These are phyloP conservation scores for Myoxocephalus aenaeus DNA, from an alignment of 2,797 vertebrate species.

Conservation along the genomic window DNA sequence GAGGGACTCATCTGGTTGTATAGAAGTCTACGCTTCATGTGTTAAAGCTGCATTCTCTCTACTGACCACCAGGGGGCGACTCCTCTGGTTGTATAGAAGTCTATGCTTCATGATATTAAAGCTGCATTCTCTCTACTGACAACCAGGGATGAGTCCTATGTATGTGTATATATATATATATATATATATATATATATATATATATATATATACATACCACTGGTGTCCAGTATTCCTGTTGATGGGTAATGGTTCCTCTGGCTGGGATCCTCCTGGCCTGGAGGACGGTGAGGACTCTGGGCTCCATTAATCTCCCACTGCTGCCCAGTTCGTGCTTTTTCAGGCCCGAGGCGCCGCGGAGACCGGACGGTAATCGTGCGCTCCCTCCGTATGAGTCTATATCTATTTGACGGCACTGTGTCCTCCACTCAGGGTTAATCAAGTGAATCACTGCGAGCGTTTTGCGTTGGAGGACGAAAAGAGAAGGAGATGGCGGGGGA, in stretches of 20 bases:
- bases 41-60: no score
- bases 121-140: no score
- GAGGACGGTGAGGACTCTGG: constrained; percentile 61
- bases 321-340: constrained; percentile 56
- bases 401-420: constrained; percentile 56
- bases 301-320: constrained; percentile 60
- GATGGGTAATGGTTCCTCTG: constrained; percentile 12
- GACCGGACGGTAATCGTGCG: constrained; percentile 49
- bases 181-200: not conserved
- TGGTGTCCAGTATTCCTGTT: constrained; percentile 1
- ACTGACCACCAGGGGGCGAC: no score
- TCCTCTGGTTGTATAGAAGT: no score
- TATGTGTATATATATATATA: no score
- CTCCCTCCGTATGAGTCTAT: constrained; percentile 58
- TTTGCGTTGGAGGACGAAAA: constrained; percentile 14
- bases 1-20: no score
- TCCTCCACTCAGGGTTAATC: constrained; percentile 68
- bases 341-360: constrained; percentile 56
- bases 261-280: constrained; percentile 21
- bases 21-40: no score
- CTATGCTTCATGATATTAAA: no score
- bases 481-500: not conserved
- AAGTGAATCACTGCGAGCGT: constrained; percentile 43
- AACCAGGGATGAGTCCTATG: no score
- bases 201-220: not conserved